These are phyloP conservation scores for Drosophila borborema DNA, from an alignment of 2,888 invertebrate genomes.

Conservation along the genomic window DNA sequence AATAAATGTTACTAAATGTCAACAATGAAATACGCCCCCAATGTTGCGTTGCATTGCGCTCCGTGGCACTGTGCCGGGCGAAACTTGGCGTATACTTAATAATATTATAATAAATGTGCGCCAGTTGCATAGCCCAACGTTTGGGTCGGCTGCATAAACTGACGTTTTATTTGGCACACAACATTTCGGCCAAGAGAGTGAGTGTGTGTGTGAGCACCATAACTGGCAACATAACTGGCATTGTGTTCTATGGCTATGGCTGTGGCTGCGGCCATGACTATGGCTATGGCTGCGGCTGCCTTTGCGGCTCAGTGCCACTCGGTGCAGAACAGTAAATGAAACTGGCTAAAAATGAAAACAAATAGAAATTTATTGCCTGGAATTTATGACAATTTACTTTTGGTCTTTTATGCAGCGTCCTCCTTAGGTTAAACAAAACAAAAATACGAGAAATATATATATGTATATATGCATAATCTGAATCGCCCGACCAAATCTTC, in stretches of 20 bases:
- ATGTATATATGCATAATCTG: constrained; percentile 4
- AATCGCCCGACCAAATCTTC: constrained; percentile 5
- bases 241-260: constrained; percentile 25
- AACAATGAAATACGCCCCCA: constrained; percentile 45
- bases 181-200: constrained; percentile 16
- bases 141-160: constrained; percentile 43
- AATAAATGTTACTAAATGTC: constrained; percentile 64
- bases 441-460: no score
- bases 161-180: constrained; percentile 46
- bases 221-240: constrained; percentile 41
- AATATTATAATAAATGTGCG: constrained; percentile 56
- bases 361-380: constrained; percentile 83
- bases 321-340: constrained; percentile 35
- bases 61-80: constrained; percentile 14
- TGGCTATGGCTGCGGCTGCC: constrained; percentile 12
- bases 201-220: constrained; percentile 27
- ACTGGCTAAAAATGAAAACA: constrained; percentile 69
- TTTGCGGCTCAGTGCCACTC: constrained; percentile 30
- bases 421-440: not conserved
- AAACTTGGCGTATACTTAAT: constrained; percentile 62
- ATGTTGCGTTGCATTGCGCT: constrained; percentile 4
- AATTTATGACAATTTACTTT: constrained; percentile 81
- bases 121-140: constrained; percentile 28
- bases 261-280: constrained; percentile 2
- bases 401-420: constrained; percentile 32